A percentile compares a stretch with the other conserved stretches of the same genome.
phyloP scores from a whole-genome alignment of 2,888 invertebrate species.

The Eilema depressum region DNA sequence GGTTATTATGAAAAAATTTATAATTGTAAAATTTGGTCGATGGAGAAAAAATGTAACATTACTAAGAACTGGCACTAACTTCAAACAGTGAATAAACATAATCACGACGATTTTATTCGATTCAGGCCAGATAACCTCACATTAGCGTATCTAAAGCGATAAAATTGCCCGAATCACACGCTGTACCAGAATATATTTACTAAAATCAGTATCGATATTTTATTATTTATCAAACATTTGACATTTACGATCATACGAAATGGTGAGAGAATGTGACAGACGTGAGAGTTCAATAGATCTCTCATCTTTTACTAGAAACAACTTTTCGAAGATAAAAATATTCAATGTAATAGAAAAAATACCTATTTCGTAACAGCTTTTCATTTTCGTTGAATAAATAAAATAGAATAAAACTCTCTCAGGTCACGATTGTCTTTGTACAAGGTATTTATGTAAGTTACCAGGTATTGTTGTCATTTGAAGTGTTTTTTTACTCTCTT shows the following conservation, averaged over 20 bases:
- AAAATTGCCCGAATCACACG: slow-evolving; percentile 19
- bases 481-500: neutral
- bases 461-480: neutral
- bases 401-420: neutral
- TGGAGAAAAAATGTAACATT: neutral
- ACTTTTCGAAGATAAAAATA: neutral
- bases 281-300: slow-evolving; percentile 11
- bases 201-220: slow-evolving; percentile 34
- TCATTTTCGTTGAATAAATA: neutral
- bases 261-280: slow-evolving; percentile 30
- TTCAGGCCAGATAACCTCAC: slow-evolving; percentile 35
- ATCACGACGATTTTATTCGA: slow-evolving; percentile 37
- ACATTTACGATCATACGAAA: slow-evolving; percentile 38
- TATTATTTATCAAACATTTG: slow-evolving; percentile 33
- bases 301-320: neutral
- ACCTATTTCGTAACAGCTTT: neutral
- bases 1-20: no score
- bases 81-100: slow-evolving; percentile 6
- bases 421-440: neutral
- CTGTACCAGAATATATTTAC: slow-evolving; percentile 34
- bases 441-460: neutral
- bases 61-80: neutral
- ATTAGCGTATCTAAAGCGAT: slow-evolving; percentile 22
- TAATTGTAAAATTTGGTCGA: neutral
- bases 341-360: neutral